Conservation (phyloP, 2,797 vertebrate genomes). For the Macroramphosus scolopax region DNA sequence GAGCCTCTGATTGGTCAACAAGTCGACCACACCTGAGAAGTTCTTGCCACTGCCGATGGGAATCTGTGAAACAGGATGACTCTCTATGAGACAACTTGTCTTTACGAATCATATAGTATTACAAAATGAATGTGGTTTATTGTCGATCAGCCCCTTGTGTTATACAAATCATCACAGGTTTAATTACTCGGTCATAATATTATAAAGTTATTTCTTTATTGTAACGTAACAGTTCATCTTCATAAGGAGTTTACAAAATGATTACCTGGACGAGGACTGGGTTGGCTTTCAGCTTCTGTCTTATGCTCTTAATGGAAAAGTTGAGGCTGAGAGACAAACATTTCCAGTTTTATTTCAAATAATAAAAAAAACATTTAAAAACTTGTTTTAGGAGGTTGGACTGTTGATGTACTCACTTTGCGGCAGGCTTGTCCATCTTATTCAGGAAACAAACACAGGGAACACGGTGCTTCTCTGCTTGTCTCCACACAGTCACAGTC, state of each 20-base stretch:
- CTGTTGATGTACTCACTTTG: conserved; percentile 77
- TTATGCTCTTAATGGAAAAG: conserved; percentile 89
- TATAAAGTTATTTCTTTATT: too few species aligned
- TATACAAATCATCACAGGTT: not conserved
- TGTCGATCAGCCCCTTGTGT: too few species aligned
- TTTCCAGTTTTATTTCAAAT: not conserved
- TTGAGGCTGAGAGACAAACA: conserved; percentile 74
- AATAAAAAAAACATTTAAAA: not conserved
- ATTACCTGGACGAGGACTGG: conserved; percentile 91
- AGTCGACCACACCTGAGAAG: conserved; percentile 89
- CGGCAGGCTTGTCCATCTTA: conserved; percentile 96
- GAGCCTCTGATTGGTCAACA: conserved; percentile 85
- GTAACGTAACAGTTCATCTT: too few species aligned
- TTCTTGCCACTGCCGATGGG: conserved; percentile 87
- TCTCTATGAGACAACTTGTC: not conserved
- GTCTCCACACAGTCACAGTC: conserved; percentile 94
- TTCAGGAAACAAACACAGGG: conserved; percentile 96
- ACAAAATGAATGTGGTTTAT: too few species aligned
- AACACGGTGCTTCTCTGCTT: conserved; percentile 90
- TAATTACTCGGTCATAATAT: too few species aligned
- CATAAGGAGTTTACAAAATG: too few species aligned
- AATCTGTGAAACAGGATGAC: conserved; percentile 71
- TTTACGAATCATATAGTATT: too few species aligned
- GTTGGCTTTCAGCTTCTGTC: conserved; percentile 87
- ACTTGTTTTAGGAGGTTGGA: accelerated